Conservation (phyloP, 2,888 invertebrate species). For the Odontomyia ornata region DNA sequence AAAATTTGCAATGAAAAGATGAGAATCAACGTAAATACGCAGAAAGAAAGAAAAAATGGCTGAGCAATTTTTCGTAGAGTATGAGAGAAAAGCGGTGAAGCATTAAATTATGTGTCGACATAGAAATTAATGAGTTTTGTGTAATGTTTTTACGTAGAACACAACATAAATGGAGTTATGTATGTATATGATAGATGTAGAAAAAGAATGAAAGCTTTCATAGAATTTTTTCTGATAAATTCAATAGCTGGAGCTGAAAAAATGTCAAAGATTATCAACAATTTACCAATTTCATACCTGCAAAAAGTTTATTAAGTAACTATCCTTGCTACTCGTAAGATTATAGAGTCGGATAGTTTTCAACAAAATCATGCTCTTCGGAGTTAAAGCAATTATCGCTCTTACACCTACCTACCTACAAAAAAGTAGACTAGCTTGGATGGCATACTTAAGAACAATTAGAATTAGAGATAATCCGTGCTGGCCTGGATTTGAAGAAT, state of each 20-base stretch:
- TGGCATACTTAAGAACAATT: too few relatives aligned
- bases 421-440: too few relatives aligned
- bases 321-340: neutral
- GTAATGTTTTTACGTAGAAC: neutral
- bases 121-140: slow-evolving; percentile 34
- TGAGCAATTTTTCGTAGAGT: neutral
- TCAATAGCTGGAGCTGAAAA: neutral
- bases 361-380: too few relatives aligned
- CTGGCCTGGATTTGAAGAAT: too few relatives aligned
- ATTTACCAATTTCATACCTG: neutral
- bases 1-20: neutral
- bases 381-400: too few relatives aligned
- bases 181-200: too few relatives aligned
- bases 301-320: neutral
- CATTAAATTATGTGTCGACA: slow-evolving; percentile 47
- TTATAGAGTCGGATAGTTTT: too few relatives aligned
- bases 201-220: neutral
- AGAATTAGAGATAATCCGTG: too few relatives aligned
- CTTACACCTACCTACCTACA: too few relatives aligned
- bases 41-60: neutral
- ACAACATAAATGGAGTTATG: too few relatives aligned
- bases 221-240: neutral
- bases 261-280: neutral
- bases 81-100: slow-evolving; percentile 41
- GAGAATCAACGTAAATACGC: slow-evolving; percentile 55